Evolutionary conservation across 2,797 vertebrate genomes (phyloP).

Genomic region (Falco peregrinus): DNA sequence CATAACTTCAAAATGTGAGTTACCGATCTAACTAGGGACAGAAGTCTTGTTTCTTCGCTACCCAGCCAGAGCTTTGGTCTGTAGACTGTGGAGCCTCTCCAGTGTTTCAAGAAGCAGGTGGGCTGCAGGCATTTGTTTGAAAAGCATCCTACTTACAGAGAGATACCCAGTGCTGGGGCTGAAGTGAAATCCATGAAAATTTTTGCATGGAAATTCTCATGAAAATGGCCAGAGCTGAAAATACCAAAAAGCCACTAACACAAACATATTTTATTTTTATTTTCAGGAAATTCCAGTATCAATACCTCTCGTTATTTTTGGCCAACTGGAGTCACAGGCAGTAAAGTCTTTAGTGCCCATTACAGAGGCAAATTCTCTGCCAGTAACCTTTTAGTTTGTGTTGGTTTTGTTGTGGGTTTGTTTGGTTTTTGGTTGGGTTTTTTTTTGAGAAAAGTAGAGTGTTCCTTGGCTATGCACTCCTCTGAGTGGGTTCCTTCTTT

Average conservation of each 20-base stretch:
- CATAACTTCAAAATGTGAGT: not conserved
- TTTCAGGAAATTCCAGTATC: conserved; percentile 44
- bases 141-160: not conserved
- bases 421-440: too few relatives aligned
- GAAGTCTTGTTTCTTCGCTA: not conserved
- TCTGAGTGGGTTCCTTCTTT: not conserved
- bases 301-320: conserved; percentile 43
- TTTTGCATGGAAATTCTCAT: conserved; percentile 22
- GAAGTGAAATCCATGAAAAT: not conserved
- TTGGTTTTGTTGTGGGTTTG: not conserved
- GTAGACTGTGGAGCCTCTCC: not conserved
- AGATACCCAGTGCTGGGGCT: not conserved
- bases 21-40: not conserved
- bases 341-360: not conserved
- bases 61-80: not conserved
- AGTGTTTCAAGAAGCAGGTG: not conserved
- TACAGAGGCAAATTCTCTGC: not conserved
- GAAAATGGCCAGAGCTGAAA: conserved; percentile 18
- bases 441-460: not conserved
- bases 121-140: not conserved
- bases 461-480: not conserved
- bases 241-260: not conserved
- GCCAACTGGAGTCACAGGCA: not conserved
- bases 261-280: not conserved
- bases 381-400: not conserved